Percentiles rank a stretch among this genome's conserved stretches.
These are phyloP conservation scores for Pardosa pseudoannulata DNA, from an alignment of 2,888 invertebrate species.

Conservation along the genomic window DNA sequence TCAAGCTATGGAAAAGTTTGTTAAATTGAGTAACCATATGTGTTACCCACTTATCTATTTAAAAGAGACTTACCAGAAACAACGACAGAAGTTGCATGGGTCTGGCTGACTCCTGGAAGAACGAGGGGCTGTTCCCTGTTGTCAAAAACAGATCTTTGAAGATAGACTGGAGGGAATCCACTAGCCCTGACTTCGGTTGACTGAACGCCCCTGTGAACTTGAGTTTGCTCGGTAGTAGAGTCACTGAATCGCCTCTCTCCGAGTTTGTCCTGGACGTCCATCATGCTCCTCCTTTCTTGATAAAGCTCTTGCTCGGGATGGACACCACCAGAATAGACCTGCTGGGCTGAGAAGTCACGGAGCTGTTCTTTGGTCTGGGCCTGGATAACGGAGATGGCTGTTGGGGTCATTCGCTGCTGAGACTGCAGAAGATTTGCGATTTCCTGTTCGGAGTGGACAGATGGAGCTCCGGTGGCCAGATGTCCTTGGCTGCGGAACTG, in stretches of 20 bases:
- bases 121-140: conserved; percentile 36
- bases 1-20: too few species aligned
- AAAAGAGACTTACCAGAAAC: conserved; percentile 61
- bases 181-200: conserved; percentile 11
- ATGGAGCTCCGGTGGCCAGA: neutral
- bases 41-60: too few species aligned
- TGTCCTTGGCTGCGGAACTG: neutral
- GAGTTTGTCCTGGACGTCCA: neutral
- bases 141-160: conserved; percentile 34
- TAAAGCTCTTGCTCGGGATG: neutral
- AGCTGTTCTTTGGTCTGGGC: neutral
- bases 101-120: conserved; percentile 18
- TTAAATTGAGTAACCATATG: too few species aligned
- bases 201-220: neutral
- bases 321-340: neutral
- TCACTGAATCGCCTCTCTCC: neutral
- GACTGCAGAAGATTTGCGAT: neutral
- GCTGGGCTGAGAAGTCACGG: neutral
- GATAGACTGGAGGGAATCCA: conserved; percentile 8
- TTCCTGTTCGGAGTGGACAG: neutral
- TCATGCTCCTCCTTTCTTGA: neutral
- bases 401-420: neutral
- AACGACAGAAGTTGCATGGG: conserved; percentile 44
- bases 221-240: neutral
- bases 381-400: neutral